A percentile compares a stretch with the other conserved stretches of the same genome.
phyloP scores from a whole-genome alignment of 2,113 vertebrate species.

The Glaucidium brasilianum region DNA sequence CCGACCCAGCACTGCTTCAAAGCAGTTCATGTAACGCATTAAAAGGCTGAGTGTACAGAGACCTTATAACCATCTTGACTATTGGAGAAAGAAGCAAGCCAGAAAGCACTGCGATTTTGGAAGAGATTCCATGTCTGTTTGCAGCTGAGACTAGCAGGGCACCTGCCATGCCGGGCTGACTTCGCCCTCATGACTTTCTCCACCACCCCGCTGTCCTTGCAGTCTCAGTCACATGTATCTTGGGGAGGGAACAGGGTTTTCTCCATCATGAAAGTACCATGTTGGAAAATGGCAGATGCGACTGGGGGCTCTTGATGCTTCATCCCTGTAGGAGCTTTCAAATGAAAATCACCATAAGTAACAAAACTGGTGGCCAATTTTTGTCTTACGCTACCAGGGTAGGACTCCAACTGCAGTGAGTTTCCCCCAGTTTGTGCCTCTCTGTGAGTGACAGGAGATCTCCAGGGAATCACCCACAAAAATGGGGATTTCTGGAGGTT shows the following conservation, averaged over 20 bases:
- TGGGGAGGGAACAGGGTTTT: background rate
- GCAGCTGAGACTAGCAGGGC: background rate
- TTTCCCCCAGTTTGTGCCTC: background rate
- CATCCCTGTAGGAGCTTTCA: background rate
- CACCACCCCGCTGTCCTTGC: background rate
- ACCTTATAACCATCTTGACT: background rate
- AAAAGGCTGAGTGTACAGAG: background rate
- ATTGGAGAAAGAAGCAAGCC: background rate
- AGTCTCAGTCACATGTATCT: background rate
- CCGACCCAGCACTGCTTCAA: background rate
- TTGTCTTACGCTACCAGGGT: rapidly evolving
- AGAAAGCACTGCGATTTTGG: background rate
- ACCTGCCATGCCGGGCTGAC: background rate
- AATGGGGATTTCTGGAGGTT: background rate
- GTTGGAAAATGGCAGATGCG: background rate
- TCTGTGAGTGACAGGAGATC: background rate
- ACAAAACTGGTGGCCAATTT: background rate
- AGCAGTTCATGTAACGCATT: background rate
- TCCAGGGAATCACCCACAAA: background rate
- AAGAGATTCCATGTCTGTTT: background rate
- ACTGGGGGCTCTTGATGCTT: background rate
- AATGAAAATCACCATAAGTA: background rate
- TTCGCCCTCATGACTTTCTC: background rate
- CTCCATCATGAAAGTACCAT: background rate
- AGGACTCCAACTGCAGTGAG: background rate